Evolutionary conservation across 1,140 invertebrate species (phyloP).

Genomic region (Bombus polaris): DNA sequence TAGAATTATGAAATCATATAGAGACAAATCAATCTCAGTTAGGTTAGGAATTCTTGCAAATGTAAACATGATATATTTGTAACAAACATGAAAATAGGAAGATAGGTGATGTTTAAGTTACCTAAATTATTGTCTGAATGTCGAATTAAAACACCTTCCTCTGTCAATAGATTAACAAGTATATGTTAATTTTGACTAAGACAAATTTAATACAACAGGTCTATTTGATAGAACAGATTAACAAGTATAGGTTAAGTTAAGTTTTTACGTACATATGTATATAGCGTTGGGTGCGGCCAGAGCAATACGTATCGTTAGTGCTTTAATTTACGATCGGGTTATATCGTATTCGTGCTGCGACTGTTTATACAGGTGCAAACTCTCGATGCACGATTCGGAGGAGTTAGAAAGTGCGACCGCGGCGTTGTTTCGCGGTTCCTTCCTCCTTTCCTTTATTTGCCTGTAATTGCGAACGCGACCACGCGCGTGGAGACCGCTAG

Average conservation of each 20-base stretch:
- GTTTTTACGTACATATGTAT: background rate
- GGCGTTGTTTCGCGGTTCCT: background rate
- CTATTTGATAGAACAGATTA: too few species aligned
- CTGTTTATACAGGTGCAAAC: constrained; percentile 13
- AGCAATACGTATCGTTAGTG: background rate
- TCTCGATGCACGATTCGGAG: constrained; percentile 34
- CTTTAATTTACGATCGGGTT: background rate
- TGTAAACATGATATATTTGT: background rate
- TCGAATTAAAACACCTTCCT: too few species aligned
- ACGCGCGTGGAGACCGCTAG: background rate
- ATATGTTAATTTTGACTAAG: too few species aligned
- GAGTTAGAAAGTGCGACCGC: constrained; percentile 47
- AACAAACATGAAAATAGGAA: background rate
- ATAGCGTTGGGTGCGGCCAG: background rate
- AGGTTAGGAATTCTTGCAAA: background rate
- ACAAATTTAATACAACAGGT: too few species aligned
- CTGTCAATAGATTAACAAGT: too few species aligned
- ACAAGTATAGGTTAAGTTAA: too few species aligned
- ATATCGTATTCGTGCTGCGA: background rate
- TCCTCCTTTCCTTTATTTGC: constrained; percentile 12
- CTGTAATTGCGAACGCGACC: constrained; percentile 1
- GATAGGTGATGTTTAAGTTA: background rate
- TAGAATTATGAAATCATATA: background rate
- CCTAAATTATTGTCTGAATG: too few species aligned
- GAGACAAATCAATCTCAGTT: background rate